Evolutionary conservation across 1,140 invertebrate genomes (phyloP), one percentile per base, ranked within the genome.

Genomic region (Lepidotrigona ventralis): DNA sequence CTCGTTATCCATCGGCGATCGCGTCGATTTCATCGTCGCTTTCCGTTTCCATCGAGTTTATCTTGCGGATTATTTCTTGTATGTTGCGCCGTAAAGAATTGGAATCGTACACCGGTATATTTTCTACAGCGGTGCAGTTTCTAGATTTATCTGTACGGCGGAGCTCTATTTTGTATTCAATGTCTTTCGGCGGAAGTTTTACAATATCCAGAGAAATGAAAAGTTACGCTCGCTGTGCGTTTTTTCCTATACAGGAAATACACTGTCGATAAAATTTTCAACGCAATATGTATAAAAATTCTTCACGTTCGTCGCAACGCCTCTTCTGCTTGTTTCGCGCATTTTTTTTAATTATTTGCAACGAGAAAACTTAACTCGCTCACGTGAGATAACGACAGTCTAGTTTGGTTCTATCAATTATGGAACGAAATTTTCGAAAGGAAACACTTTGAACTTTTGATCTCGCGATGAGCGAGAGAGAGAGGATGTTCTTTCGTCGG

Each of bases 161-260:
- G 39, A 12, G 23, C n/a, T 23, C 60, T 14, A 39, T 6, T 64
- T 77, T 64, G 58, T 51, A 46, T 53, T 53, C 26, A n/a, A 54
- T 21, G 21, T 68, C 21, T 69, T n/a, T 19, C 15, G 21, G 29
- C 3, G 0, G 39, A 69, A 78, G 29, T 78, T 78, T 69, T 19
- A 23, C 64, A 14, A 68, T 78, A 68, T 78, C 46, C 75, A 68
- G 19, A 29, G 17, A 23, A 68, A 54, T 68, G 33, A 68, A 26
- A 68, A 68, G 15, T 54, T 33, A 21, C 6, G 0, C 1, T 29
- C 14, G 21, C 29, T 53, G 17, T 54, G 46, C 46, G 33, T 78
- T 54, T 33, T 15, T 19, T 14, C 1, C 8, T 14, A 54, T 33
- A 21, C 26, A 53, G 63, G n/a, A 64, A 46, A 54, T 54, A 63